Evolutionary conservation across 2,797 vertebrate genomes (phyloP), one percentile per base, ranked within the genome.

Genomic region (Balearica regulorum): DNA sequence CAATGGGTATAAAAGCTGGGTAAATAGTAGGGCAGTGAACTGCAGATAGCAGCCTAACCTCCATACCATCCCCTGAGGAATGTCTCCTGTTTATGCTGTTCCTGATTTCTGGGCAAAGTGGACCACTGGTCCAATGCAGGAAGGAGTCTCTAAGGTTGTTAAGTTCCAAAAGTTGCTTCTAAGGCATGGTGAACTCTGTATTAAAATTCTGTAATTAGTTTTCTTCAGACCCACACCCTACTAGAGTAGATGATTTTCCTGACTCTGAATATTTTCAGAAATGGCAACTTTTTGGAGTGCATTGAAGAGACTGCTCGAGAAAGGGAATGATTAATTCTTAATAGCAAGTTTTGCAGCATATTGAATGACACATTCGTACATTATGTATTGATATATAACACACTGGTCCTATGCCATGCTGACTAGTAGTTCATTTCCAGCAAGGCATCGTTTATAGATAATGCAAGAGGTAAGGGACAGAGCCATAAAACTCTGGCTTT

Each of bases 381-480:
- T 96, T 95, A 96, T 80, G 31, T 57, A 61, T 68, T 96, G 96
- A 96, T 97, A 91, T 96, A 96, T 96, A 91, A 64, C 79, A 46
- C 55, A 16, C 57, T 81, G 90, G 72, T 94, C 82, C 76, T 86
- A 33, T 92, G 94, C 94, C 83, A 92, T 84, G 81, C 68, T 93
- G 89, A 87, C 89, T 81, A 70, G 53, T 10, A 87, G 79, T 87
- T 94, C 87, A 93, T 96, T 97, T 91, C 84, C 92, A 83, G 8
- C 72, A 88, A 39, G 82, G 72, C 44, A 82, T 55, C 48, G 87
- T 89, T 96, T 95, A 91, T 94, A 96, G 95, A 85, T 95, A 96
- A 96, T 94, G 90, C 87, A 95, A 58, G 26, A 92, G 82, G 71
- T 69, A 49, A 89, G 65, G 82, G 43, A 76, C 14, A 87, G 83